Evolutionary conservation across 2,797 vertebrate genomes (phyloP).

Genomic region (Acanthurus leucopareius): DNA sequence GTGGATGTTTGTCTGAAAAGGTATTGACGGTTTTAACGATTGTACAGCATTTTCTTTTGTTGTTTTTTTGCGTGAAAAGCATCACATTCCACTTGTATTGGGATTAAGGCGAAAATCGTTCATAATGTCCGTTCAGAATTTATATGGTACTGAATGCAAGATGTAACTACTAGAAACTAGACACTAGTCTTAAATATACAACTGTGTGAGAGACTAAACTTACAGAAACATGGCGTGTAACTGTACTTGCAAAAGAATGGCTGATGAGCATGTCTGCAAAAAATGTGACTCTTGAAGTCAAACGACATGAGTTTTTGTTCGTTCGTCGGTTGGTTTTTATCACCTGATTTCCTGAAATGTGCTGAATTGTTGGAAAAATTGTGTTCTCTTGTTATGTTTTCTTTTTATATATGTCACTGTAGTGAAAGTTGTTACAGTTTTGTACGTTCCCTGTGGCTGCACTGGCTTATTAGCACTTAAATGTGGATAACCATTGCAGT

Average conservation of each 20-base stretch:
- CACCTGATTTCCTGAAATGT: slow-evolving; percentile 58
- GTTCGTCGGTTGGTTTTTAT: slow-evolving; percentile 43
- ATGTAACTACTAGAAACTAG: slow-evolving; percentile 50
- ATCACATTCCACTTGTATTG: slow-evolving; percentile 48
- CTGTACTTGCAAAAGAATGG: background rate
- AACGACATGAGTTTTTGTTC: slow-evolving; percentile 21
- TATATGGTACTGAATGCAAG: slow-evolving; percentile 58
- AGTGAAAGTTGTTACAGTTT: slow-evolving; percentile 71
- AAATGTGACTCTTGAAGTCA: slow-evolving; percentile 52
- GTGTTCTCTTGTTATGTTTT: slow-evolving; percentile 55
- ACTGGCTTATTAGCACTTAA: slow-evolving; percentile 68
- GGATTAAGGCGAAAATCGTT: slow-evolving; percentile 6
- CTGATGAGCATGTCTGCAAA: background rate
- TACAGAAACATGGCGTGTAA: slow-evolving; percentile 15
- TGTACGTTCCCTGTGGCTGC: slow-evolving; percentile 74
- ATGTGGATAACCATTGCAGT: slow-evolving; percentile 65
- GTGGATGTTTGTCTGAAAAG: slow-evolving; percentile 45
- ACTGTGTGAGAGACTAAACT: slow-evolving; percentile 33
- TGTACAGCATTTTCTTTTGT: slow-evolving; percentile 52
- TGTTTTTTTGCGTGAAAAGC: slow-evolving; percentile 17
- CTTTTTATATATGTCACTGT: slow-evolving; percentile 72
- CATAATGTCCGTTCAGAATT: slow-evolving; percentile 48
- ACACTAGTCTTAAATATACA: slow-evolving; percentile 52
- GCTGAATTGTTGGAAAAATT: slow-evolving; percentile 56
- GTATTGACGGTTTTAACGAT: slow-evolving; percentile 56